Base-by-base conservation (phyloP, 2,797 vertebrate species). In the Typhlichthys subterraneus region DNA sequence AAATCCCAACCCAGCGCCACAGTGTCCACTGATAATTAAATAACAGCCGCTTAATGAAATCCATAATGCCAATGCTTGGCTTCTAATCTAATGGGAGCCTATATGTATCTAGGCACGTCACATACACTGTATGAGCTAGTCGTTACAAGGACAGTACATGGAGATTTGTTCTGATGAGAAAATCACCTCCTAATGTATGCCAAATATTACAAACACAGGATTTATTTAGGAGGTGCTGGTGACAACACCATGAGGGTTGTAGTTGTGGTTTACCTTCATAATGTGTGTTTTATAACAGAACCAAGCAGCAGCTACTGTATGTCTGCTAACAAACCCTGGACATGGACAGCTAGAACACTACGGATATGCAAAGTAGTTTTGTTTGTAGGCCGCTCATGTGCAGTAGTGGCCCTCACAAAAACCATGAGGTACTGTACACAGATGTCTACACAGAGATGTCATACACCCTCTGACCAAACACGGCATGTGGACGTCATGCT, bases 31-130 rank as follows among this genome's bases (percentile, higher is more conserved):
- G 53, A 71, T 78, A 76, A 83, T 82, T 66, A 45, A 81, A 79
- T 84, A 64, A 70, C 61, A 63, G 55, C 54, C 64, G 69, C 62
- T 64, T 73, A 79, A 84, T 82, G 63, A 73, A 79, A 79, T 75
- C 69, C 63, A 72, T 12, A 12, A 70, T 38, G 49, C 33, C 69
- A 71, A 51, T 57, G 59, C 52, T 79, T 67, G 58, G 59, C 19
- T 42, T 70, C 57, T 71, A 70, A 85, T 64, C 67, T 14, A 80
- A 72, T 67, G 31, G 19, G 29, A 57, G 66, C 48, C 12, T 70
- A 63, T 62, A 64, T 60, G 17, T 67, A 64, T 73, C 75, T 57
- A 57, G 54, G 31, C 38, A 56, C 52, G 8, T 46, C 23, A 42
- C 52, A 29, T 55, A 12, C 12, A 46, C 19, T 6, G 31, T 63